These are phyloP conservation scores for Danionella dracula DNA, from an alignment of 2,797 vertebrate genomes.

Conservation along the genomic window DNA sequence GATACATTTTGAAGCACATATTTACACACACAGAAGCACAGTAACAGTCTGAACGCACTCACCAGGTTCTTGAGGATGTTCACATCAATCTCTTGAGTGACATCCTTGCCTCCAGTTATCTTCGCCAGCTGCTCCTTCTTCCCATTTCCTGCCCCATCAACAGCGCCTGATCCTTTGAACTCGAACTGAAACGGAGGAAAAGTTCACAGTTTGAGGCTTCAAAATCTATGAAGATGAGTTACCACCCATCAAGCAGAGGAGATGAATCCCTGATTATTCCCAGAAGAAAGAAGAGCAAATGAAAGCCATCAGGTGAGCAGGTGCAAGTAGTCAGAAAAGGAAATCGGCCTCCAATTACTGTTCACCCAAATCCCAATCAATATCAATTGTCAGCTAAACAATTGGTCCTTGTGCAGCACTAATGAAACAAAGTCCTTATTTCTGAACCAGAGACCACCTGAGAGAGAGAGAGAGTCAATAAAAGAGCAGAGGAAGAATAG, in stretches of 20 bases:
- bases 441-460: conserved; percentile 4
- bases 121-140: conserved; percentile 11
- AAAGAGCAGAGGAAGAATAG: conserved; percentile 4
- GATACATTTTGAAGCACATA: too few relatives aligned
- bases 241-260: conserved; percentile 3
- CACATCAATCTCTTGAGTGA: conserved; percentile 30
- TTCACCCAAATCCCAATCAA: conserved; percentile 61
- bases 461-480: conserved; percentile 4
- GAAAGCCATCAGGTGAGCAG: conserved; percentile 31
- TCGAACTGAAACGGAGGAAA: conserved; percentile 42
- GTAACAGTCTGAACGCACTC: too few relatives aligned
- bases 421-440: conserved; percentile 46
- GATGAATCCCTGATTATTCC: conserved; percentile 26
- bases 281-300: conserved; percentile 38
- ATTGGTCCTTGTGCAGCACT: conserved; percentile 43
- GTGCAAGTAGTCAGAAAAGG: conserved; percentile 51
- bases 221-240: neutral
- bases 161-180: neutral
- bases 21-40: too few relatives aligned
- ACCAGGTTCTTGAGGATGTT: conserved; percentile 43
- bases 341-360: conserved; percentile 62
- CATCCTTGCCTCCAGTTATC: conserved; percentile 9
- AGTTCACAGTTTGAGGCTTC: conserved; percentile 2
- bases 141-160: neutral
- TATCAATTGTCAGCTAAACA: conserved; percentile 55